Percentiles rank a stretch among this genome's conserved stretches.
Evolutionary conservation across 37 sponge, comb jelly and placozoan species (phyloP).

Genomic region (Lycopodina hypogea): DNA sequence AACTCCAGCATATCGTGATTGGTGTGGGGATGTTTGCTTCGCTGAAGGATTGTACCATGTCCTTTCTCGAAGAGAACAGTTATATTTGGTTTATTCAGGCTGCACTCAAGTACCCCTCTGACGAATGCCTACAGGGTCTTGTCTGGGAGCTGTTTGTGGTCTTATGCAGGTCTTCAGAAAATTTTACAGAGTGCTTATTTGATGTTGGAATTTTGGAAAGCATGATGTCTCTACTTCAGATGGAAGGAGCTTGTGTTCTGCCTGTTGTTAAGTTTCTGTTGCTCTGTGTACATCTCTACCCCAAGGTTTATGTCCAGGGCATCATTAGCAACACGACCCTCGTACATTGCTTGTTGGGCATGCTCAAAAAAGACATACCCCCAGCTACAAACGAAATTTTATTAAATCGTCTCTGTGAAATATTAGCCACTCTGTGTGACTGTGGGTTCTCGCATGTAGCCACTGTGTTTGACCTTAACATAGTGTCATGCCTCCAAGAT

Average conservation of each 20-base stretch:
- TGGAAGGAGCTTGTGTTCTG: not conserved
- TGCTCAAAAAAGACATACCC: not conserved
- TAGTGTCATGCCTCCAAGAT: slow-evolving; percentile 19
- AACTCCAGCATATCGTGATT: slow-evolving; percentile 14
- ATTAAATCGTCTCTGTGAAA: not conserved
- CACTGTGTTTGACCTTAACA: slow-evolving; percentile 12
- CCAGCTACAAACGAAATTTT: not conserved
- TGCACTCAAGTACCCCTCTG: slow-evolving; percentile 28
- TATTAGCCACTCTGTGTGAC: slow-evolving; percentile 30
- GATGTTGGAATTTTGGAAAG: slow-evolving; percentile 1
- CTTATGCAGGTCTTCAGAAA: slow-evolving; percentile 3
- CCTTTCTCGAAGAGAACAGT: slow-evolving; percentile 17
- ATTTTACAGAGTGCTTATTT: slow-evolving; percentile 4
- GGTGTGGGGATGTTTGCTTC: slow-evolving; percentile 38
- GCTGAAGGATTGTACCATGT: not conserved
- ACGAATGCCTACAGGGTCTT: slow-evolving; percentile 15
- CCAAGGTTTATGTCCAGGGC: not conserved
- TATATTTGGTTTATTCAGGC: slow-evolving; percentile 32
- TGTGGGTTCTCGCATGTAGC: not conserved
- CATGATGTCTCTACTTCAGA: slow-evolving; percentile 12
- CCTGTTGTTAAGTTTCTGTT: slow-evolving; percentile 22
- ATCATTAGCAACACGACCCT: not conserved
- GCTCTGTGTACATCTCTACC: slow-evolving; percentile 1
- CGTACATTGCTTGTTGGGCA: not conserved
- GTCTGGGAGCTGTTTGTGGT: slow-evolving; percentile 44